These are phyloP conservation scores for Pica pica DNA, from an alignment of 2,113 vertebrate genomes.

Conservation along the genomic window DNA sequence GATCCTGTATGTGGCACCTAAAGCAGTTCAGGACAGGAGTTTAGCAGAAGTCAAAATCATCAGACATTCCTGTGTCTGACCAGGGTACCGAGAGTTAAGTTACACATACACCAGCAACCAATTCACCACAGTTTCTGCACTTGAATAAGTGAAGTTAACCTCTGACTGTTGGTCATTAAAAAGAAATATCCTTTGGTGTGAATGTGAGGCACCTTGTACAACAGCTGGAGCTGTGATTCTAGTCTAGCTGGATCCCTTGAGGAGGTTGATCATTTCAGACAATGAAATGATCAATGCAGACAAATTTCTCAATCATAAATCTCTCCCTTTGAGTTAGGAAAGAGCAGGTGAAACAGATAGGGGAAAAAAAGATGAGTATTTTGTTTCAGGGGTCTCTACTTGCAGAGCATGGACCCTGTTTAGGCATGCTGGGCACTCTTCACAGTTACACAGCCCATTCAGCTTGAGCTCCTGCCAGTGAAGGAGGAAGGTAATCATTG, in stretches of 20 bases:
- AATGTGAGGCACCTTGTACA: not conserved
- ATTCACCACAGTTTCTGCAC: not conserved
- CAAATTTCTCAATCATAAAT: not conserved
- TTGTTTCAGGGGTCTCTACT: not conserved
- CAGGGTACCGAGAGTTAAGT: not conserved
- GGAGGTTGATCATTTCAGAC: not conserved
- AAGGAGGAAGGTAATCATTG: not conserved
- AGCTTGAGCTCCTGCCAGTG: not conserved
- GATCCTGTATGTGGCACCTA: not conserved
- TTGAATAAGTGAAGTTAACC: not conserved
- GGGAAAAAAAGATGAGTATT: not conserved
- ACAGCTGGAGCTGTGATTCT: not conserved
- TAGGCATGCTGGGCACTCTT: not conserved
- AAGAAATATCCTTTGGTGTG: not conserved
- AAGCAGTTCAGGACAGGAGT: not conserved
- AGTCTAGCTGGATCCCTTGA: not conserved
- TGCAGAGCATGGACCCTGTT: fast-evolving
- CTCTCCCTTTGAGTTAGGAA: not conserved
- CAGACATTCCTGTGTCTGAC: not conserved
- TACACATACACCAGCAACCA: not conserved
- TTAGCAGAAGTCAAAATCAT: not conserved
- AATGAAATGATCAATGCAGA: too few relatives aligned
- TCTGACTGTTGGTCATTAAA: not conserved
- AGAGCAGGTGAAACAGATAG: not conserved
- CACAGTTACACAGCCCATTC: not conserved